Base-by-base conservation (phyloP, 64 coral and sea anemone species). In the Platygyra sinensis region DNA sequence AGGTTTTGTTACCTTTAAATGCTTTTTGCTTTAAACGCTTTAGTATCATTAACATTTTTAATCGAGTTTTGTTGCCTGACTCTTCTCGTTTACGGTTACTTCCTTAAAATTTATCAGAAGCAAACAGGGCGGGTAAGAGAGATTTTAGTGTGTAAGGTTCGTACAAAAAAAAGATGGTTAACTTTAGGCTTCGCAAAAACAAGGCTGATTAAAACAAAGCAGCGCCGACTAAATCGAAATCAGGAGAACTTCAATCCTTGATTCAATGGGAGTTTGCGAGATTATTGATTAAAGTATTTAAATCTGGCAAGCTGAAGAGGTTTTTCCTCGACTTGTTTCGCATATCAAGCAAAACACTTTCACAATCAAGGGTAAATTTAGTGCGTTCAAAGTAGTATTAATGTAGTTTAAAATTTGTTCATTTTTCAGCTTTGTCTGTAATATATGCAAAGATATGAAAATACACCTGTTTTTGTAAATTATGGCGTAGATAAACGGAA, bases 381-480 rank as follows among this genome's bases (percentile, higher is more conserved):
- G 13, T 24, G 20, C 30, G 32, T 36, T 67, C n/a, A 83, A 65
- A 83, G 31, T 36, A 11, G 60, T 60, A 62, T 25, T 38, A 73
- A 28, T 12, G 71, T 15, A 77, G 74, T 77, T 49, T 38, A 51
- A 82, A 83, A 81, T 81, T 61, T 67, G 80, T 9, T 83, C 32
- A 63, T 83, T 83, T 83, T 67, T 42, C 54, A 57, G 11, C 54
- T 30, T 30, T 83, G 80, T 63, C 30, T 16, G 59, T 65, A 83
- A 83, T 83, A 80, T 62, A 83, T 65, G 80, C 60, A 39, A 38
- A 83, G 80, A 65, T 57, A 28, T 59, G 24, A 79, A 77, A 63
- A 7, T 14, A 61, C 80, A 83, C 80, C 80, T 83, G 80, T 65
- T 83, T 39, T 20, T 42, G 31, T 39, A 67, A 33, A 4, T 64